phyloP scores from a whole-genome alignment of 2,888 invertebrate genomes.

The Eupithecia pulchellata region DNA sequence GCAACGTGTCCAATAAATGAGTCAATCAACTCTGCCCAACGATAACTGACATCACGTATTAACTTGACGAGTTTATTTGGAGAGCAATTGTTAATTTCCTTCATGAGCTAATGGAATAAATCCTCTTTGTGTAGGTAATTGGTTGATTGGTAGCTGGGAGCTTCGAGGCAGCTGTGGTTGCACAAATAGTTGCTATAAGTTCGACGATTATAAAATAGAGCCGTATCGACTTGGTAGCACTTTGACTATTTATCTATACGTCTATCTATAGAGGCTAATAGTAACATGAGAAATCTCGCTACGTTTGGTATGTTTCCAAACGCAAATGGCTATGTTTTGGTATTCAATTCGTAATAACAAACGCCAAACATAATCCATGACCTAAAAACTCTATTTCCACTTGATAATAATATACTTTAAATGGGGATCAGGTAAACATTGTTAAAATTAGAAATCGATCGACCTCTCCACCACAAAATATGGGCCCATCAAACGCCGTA shows the following conservation, averaged over 20 bases:
- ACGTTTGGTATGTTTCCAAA: too few relatives aligned
- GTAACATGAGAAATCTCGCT: too few relatives aligned
- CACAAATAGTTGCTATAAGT: constrained; percentile 15
- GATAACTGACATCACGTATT: constrained; percentile 81
- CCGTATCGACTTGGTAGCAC: neutral
- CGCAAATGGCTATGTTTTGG: neutral
- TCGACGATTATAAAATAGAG: neutral
- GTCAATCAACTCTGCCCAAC: constrained; percentile 62
- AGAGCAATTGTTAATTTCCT: constrained; percentile 85
- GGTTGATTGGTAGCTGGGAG: constrained; percentile 69
- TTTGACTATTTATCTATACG: neutral
- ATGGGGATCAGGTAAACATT: neutral
- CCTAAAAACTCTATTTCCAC: neutral
- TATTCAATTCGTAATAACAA: neutral
- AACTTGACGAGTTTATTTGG: constrained; percentile 82
- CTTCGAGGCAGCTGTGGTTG: constrained; percentile 35
- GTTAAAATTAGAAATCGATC: constrained; percentile 30
- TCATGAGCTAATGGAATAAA: constrained; percentile 82
- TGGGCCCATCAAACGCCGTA: constrained; percentile 45
- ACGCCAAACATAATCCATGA: neutral
- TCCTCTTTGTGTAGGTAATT: constrained; percentile 79
- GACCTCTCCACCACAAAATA: constrained; percentile 29
- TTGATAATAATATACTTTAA: neutral
- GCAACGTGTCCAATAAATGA: constrained; percentile 57
- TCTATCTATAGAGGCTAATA: too few relatives aligned